Base-by-base conservation (phyloP, 1,140 invertebrate species). In the Drosophila nebulosa region DNA sequence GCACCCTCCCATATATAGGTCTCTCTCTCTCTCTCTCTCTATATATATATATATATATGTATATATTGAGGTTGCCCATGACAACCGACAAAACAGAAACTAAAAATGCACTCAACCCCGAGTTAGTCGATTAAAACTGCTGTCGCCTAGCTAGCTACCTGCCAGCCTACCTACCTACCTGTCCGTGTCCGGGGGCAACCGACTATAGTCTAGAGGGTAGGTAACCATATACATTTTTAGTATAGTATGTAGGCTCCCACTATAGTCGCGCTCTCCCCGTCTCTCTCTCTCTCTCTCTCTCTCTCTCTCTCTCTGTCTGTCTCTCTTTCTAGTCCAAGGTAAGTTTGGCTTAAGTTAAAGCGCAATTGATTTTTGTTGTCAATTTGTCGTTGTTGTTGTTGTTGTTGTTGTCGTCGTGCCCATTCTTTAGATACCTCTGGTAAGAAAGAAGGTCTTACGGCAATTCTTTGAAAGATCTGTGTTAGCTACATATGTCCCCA, bases 1-100 rank as follows among this genome's bases (percentile, higher is more conserved):
- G 42, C 70, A 67, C 50, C 56, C 16, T 36, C 9, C 56, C 63
- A 64, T 39, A 55, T 55, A 42, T 42, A 55, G 14, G 21, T 53
- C 61, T 55, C 30, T 32, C 14, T 58, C n/a, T n/a, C n/a, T n/a
- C n/a, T n/a, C n/a, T n/a, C n/a, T n/a, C n/a, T n/a, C n/a, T n/a
- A n/a, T n/a, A n/a, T n/a, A 35, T 62, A 71, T 24, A 55, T 60
- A 14, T 42, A 39, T 7, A n/a, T 56, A 24, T 22, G 12, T 69
- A 64, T 73, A 75, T 79, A 78, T 84, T 84, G 76, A 72, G 71
- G 53, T 63, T 67, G 80, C 79, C 72, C 80, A 79, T 84, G 77
- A 61, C 73, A 70, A 73, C 76, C 71, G 77, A 72, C 79, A 71
- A 69, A 83, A 78, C 64, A 59, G 14, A 63, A 53, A 36, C 36